phyloP scores from a whole-genome alignment of 1,140 invertebrate species.

The Camponotus vicinus region DNA sequence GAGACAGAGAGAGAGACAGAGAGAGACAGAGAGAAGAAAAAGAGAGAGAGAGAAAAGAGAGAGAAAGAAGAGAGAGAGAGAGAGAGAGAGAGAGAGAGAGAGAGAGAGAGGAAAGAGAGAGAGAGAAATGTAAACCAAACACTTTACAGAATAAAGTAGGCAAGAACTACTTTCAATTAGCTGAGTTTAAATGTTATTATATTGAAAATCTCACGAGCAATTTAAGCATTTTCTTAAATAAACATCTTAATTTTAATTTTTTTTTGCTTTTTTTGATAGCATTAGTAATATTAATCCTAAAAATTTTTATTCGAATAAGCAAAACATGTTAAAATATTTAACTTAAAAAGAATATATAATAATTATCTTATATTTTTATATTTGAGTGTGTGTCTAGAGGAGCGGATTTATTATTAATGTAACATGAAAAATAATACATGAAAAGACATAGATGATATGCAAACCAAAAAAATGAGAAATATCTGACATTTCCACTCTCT shows the following conservation, averaged over 20 bases:
- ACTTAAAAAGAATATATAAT: too few species aligned
- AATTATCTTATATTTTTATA: background rate
- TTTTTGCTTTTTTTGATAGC: background rate
- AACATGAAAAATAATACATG: background rate
- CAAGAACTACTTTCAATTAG: conserved; percentile 61
- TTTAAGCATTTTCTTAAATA: background rate
- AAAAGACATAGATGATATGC: background rate
- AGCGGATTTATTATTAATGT: background rate
- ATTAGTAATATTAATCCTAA: background rate
- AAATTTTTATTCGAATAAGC: background rate
- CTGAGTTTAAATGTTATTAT: conserved; percentile 32
- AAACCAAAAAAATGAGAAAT: background rate
- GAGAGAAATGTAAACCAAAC: conserved; percentile 30
- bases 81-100: background rate
- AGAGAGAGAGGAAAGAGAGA: conserved; percentile 9
- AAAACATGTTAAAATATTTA: conserved; percentile 8
- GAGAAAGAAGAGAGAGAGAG: background rate
- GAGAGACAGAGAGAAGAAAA: background rate
- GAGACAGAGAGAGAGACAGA: background rate
- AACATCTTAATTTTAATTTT: conserved; percentile 37
- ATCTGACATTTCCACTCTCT: conserved; percentile 8
- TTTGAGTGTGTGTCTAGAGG: background rate
- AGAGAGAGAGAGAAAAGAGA: background rate
- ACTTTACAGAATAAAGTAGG: conserved; percentile 47
- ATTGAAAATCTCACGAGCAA: conserved; percentile 38